These are phyloP conservation scores for Alcis repandata DNA, from an alignment of 2,888 invertebrate species.

Conservation along the genomic window DNA sequence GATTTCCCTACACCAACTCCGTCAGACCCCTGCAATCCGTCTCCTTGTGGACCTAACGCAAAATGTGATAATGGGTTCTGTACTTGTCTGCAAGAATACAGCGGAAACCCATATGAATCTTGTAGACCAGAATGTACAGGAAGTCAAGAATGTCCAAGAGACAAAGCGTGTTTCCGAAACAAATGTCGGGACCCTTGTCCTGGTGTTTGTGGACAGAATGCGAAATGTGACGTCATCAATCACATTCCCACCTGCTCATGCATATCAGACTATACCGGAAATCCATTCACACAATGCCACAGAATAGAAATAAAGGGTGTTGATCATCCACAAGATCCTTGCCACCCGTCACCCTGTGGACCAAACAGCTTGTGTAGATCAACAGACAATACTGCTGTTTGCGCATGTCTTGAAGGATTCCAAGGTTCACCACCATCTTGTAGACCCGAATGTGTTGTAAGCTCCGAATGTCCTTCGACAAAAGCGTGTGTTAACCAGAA, in stretches of 20 bases:
- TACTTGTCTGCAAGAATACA: conserved; percentile 89
- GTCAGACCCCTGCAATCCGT: conserved; percentile 89
- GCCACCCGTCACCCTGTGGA: conserved; percentile 92
- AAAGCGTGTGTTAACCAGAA: conserved; percentile 94
- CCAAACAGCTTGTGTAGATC: conserved; percentile 92
- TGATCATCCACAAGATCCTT: conserved; percentile 88
- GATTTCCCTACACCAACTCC: conserved; percentile 73
- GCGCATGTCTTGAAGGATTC: conserved; percentile 92
- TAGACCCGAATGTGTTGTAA: conserved; percentile 94
- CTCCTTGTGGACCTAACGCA: conserved; percentile 91
- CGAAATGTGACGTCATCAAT: conserved; percentile 91
- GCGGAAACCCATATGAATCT: conserved; percentile 90
- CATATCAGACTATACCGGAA: conserved; percentile 89
- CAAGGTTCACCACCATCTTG: conserved; percentile 93
- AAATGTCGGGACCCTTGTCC: conserved; percentile 92
- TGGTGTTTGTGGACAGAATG: conserved; percentile 91
- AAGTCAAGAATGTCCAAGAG: conserved; percentile 90
- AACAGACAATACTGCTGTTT: conserved; percentile 92
- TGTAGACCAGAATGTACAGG: conserved; percentile 91
- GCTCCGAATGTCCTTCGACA: conserved; percentile 93
- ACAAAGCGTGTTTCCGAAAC: conserved; percentile 90
- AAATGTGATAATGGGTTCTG: conserved; percentile 90
- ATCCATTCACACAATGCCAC: conserved; percentile 88
- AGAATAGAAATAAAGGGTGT: conserved; percentile 62
- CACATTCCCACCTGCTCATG: conserved; percentile 92